phyloP scores from a whole-genome alignment of 2,113 vertebrate genomes.

The Melanocharis versteri region DNA sequence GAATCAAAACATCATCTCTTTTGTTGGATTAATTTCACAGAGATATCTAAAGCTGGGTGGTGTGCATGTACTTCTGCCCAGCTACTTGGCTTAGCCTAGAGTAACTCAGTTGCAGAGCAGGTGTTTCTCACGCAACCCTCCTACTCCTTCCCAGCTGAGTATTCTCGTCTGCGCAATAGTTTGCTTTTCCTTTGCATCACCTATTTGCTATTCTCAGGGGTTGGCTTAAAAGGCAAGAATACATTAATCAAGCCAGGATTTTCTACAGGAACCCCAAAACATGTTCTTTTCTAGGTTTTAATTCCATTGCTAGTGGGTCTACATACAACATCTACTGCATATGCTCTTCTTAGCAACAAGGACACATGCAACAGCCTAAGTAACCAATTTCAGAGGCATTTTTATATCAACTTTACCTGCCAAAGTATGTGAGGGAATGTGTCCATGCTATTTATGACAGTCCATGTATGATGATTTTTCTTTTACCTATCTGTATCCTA shows the following conservation, averaged over 20 bases:
- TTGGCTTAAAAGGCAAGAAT: constrained; percentile 36
- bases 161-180: neutral
- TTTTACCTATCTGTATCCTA: neutral
- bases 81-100: neutral
- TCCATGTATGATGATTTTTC: neutral
- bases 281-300: neutral
- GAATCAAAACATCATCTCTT: neutral
- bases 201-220: neutral
- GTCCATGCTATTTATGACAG: neutral
- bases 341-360: neutral
- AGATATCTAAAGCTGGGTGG: neutral
- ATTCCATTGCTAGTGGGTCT: neutral
- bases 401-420: neutral
- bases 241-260: constrained; percentile 36
- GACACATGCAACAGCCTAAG: neutral
- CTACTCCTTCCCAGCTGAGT: neutral
- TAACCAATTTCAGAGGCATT: neutral
- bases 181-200: constrained; percentile 16
- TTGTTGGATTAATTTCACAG: neutral
- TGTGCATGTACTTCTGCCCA: neutral
- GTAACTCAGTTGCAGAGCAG: constrained; percentile 4
- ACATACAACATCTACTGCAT: neutral
- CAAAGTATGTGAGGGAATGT: neutral
- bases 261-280: neutral
- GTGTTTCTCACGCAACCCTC: neutral